Conservation (phyloP, 2,113 vertebrate species). For the Leptobrachium leishanense region DNA sequence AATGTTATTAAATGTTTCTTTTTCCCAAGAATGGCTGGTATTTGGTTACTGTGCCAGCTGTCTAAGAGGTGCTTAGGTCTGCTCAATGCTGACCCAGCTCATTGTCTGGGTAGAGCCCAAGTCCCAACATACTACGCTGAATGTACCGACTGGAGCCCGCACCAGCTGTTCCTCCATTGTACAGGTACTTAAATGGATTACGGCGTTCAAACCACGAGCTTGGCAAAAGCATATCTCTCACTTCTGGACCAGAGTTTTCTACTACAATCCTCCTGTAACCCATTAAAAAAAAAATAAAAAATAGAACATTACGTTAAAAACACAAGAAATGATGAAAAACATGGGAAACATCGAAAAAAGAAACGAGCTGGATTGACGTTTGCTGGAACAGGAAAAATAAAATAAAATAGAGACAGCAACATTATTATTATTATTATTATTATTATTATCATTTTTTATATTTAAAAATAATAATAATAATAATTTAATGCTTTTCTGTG, state of each 20-base stretch:
- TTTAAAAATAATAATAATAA: too few species aligned
- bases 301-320: slow-evolving; percentile 5
- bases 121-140: slow-evolving; percentile 31
- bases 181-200: slow-evolving; percentile 65
- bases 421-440: too few species aligned
- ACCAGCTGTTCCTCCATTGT: slow-evolving; percentile 69
- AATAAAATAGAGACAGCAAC: too few species aligned
- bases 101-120: slow-evolving; percentile 51
- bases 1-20: slow-evolving; percentile 60
- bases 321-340: too few species aligned
- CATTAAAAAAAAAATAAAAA: background rate
- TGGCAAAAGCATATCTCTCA: background rate
- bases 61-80: slow-evolving; percentile 57
- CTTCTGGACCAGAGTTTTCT: slow-evolving; percentile 45
- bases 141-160: slow-evolving; percentile 48
- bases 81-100: slow-evolving; percentile 56
- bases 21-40: slow-evolving; percentile 62
- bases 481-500: too few species aligned
- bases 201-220: slow-evolving; percentile 47
- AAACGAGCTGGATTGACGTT: slow-evolving; percentile 5
- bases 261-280: slow-evolving; percentile 2
- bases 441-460: too few species aligned
- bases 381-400: too few species aligned
- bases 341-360: slow-evolving; percentile 10
- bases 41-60: slow-evolving; percentile 72